Percentiles rank a stretch among this genome's conserved stretches.
phyloP scores from a whole-genome alignment of 2,113 vertebrate genomes.

The Vireo altiloquus region DNA sequence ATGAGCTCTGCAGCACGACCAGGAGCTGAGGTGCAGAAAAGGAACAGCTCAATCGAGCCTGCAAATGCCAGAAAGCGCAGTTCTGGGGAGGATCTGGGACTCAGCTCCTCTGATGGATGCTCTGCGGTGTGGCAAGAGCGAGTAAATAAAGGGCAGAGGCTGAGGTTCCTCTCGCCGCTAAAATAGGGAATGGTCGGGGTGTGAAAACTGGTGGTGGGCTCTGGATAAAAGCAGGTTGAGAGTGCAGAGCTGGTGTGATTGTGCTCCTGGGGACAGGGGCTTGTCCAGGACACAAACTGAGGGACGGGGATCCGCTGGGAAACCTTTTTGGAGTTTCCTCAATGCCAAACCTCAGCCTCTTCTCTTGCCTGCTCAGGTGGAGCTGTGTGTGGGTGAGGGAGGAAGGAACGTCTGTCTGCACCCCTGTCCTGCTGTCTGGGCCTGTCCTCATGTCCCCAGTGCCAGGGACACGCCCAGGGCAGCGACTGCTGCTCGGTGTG shows the following conservation, averaged over 20 bases:
- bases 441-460: not conserved
- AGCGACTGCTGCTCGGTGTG: not conserved
- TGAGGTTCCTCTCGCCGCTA: not conserved
- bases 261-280: rapidly evolving
- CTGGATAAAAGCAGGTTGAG: not conserved
- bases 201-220: not conserved
- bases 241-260: not conserved
- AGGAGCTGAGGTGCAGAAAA: not conserved
- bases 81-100: not conserved
- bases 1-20: not conserved
- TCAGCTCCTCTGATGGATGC: not conserved
- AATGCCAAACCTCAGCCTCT: rapidly evolving
- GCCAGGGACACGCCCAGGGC: rapidly evolving
- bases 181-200: not conserved
- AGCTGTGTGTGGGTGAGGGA: not conserved
- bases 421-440: not conserved
- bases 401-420: not conserved
- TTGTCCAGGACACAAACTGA: not conserved
- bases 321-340: rapidly evolving
- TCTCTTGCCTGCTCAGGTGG: not conserved
- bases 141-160: not conserved
- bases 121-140: not conserved
- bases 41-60: not conserved
- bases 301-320: rapidly evolving
- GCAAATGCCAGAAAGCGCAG: not conserved